Percentiles rank a stretch among this genome's conserved stretches.
Evolutionary conservation across 92 coral and sea anemone species (phyloP).

Genomic region (Porites rus): DNA sequence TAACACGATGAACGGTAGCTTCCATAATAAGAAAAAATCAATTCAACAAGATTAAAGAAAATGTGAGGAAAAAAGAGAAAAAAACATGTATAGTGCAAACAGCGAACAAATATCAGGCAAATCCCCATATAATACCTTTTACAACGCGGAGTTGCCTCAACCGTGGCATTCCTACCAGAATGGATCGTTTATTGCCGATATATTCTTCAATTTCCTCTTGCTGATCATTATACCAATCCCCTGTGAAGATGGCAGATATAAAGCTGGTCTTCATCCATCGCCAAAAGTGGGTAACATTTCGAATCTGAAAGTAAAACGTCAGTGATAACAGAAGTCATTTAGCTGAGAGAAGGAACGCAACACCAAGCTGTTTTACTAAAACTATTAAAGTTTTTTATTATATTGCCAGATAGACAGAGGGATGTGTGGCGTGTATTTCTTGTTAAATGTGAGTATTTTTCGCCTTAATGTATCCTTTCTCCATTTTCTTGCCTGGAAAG

Average conservation of each 20-base stretch:
- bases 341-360: no score
- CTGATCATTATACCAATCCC: constrained; percentile 19
- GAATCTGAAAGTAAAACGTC: background rate
- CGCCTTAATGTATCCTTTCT: no score
- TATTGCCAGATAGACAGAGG: no score
- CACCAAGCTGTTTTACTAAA: no score
- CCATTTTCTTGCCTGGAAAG: background rate
- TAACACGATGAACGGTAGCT: background rate
- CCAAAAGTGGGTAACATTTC: constrained; percentile 11
- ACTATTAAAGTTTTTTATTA: no score
- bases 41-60: background rate
- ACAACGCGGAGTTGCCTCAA: constrained; percentile 14
- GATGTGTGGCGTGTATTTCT: no score
- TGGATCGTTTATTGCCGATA: constrained; percentile 23
- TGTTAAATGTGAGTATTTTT: no score
- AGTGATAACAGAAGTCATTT: background rate
- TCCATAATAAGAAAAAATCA: no score
- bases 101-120: no score
- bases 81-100: no score
- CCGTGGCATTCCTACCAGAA: constrained; percentile 33
- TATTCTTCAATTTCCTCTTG: constrained; percentile 20
- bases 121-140: background rate
- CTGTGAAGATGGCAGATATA: background rate
- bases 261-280: background rate
- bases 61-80: background rate